Evolutionary conservation across 1,140 invertebrate species (phyloP), one percentile per base, ranked within the genome.

Genomic region (Oncopodura yosiiana): DNA sequence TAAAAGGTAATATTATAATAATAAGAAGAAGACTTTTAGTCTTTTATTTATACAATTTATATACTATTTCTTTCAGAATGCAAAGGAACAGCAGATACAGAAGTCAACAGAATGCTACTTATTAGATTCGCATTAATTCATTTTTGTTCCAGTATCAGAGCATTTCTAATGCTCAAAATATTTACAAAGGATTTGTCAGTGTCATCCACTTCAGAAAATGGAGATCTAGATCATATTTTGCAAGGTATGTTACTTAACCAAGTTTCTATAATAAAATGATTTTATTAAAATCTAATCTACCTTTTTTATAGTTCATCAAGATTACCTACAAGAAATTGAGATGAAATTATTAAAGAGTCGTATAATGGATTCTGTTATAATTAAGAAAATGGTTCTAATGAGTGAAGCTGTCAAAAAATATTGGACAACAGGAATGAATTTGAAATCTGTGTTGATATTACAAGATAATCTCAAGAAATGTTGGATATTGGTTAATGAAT

Each of bases 401-500:
- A 52, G 52, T 24, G 32, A 43, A 5, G 21, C 36, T 16, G 2
- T 60, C 1, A 16, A 37, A 18, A 29, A 43, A 1, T 29, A 19
- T 5, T 60, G 58, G 58, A 19, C 3, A 1, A 52, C 24, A 46
- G 53, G 49, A 30, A 43, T 60, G 18, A 16, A 24, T 14, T 21
- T 49, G 8, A n/a, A 19, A 9, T 42, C 42, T 12, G 38, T 56
- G 26, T 12, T 52, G n/a, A 19, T 21, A 4, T 8, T 60, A 12
- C 48, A 60, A 41, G 58, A 60, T 34, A 55, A 39, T 5, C 44
- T 60, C 0, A 52, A 52, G 19, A 55, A 60, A 19, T 60, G 58
- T 41, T 60, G 58, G 58, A 3, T 19, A 19, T 36, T 51, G 1
- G 26, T 60, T 41, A 27, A 29, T 24, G 32, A 43, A 26, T 56